Percentiles rank a stretch among this genome's conserved stretches.
Evolutionary conservation across 2,113 vertebrate species (phyloP).

Genomic region (Melanotaenia duboulayi): DNA sequence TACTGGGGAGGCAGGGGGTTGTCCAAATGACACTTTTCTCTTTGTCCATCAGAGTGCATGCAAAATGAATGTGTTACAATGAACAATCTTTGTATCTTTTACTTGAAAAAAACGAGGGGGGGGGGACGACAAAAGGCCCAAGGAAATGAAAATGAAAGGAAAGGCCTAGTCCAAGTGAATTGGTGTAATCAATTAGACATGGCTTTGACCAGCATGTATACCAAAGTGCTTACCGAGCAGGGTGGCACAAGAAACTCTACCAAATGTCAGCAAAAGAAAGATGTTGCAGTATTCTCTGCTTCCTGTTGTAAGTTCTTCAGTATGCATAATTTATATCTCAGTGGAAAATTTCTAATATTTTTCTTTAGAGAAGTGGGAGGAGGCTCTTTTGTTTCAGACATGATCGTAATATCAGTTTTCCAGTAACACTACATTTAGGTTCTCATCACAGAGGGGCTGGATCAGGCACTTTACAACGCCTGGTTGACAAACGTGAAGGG

Average conservation of each 20-base stretch:
- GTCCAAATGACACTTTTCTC: slow-evolving; percentile 66
- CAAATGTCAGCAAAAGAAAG: slow-evolving; percentile 55
- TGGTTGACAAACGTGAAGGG: slow-evolving; percentile 9
- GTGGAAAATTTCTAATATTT: slow-evolving; percentile 23
- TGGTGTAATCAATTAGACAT: slow-evolving; percentile 44
- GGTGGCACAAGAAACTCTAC: slow-evolving; percentile 49
- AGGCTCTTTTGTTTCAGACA: slow-evolving; percentile 23
- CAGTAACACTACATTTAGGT: slow-evolving; percentile 60
- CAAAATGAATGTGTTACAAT: slow-evolving; percentile 78
- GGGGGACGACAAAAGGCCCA: slow-evolving; percentile 56
- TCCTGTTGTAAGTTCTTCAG: slow-evolving; percentile 40
- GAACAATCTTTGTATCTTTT: slow-evolving; percentile 71
- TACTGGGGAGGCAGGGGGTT: slow-evolving; percentile 69
- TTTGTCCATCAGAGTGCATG: slow-evolving; percentile 74
- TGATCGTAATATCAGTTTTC: slow-evolving; percentile 30
- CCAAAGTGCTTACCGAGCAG: slow-evolving; percentile 69
- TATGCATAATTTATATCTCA: slow-evolving; percentile 18
- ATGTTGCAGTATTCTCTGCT: slow-evolving; percentile 53
- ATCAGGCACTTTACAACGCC: not conserved
- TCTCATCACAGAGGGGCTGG: not conserved
- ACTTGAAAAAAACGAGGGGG: slow-evolving; percentile 35
- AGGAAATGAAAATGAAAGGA: slow-evolving; percentile 58
- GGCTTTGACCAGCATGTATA: slow-evolving; percentile 72
- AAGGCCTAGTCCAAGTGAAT: slow-evolving; percentile 53
- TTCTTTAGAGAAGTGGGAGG: not conserved